Evolutionary conservation across 2,113 vertebrate species (phyloP), one percentile per base, ranked within the genome.

Genomic region (Menura novaehollandiae): DNA sequence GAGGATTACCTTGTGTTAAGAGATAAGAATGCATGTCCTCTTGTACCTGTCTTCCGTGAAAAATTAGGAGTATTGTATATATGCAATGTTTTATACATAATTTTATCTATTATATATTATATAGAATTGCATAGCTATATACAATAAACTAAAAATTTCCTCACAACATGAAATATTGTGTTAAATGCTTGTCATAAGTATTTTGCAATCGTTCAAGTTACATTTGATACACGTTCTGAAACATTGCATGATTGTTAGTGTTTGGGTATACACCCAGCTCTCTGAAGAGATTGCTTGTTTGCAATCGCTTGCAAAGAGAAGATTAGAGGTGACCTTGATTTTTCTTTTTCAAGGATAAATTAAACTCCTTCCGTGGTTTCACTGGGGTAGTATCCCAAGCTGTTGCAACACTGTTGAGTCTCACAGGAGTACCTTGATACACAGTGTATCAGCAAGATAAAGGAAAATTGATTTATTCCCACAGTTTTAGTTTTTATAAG

Each of bases 371-470:
- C 16, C 1, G 0, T 64, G 58, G 22, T 49, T 76, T 89, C 26
- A 11, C 7, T 47, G n/a, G 44, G 60, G 24, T 58, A 37, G 37
- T 26, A 20, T 59, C 63, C 23, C 64, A 30, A 53, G 47, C 27
- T 67, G 44, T 46, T 82, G 43, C 30, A 41, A 35, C 10, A 3
- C 49, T 27, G 3, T 6, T 58, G 51, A 51, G 26, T 55, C 33
- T 64, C 39, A 74, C 44, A 71, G 30, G 12, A 75, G n/a, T 55
- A 23, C 0, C 2, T 49, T 26, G 18, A 23, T 55, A 66, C 32
- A 15, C 23, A 2, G 43, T 49, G 17, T 35, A 6, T 58, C 0
- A 7, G 24, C 0, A 0, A 73, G 44, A 44, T 43, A 59, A 51
- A 91, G 63, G n/a, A 49, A 71, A 55, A 76, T 26, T 1, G 24